Base-by-base conservation (phyloP, 2,888 invertebrate species). In the Idaea straminata region DNA sequence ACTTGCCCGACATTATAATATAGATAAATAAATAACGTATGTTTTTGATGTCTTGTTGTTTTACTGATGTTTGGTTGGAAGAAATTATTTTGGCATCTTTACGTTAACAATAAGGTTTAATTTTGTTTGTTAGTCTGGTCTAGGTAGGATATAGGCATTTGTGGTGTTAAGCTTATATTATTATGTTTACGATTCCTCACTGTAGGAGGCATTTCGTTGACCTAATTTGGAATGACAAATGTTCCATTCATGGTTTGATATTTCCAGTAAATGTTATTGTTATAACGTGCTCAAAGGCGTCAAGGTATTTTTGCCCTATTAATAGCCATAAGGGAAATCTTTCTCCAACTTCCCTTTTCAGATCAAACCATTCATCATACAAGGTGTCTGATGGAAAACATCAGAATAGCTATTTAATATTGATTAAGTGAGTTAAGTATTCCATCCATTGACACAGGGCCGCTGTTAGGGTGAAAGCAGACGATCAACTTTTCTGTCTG, bases 1-100 rank as follows among this genome's bases (percentile, higher is more conserved):
- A 89, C 89, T 90, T 84, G 88, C 84, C 76, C 78, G 64, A 69
- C 70, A 67, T 80, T 89, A 91, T 47, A 88, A 87, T 88, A 91
- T 92, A 91, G 89, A 88, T 82, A 88, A 87, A 88, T 85, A 89
- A 86, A 89, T 76, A 77, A 34, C 62, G 60, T 34, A 15, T 64
- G 66, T 68, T 67, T 65, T 65, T 64, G 59, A 36, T 64, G 34
- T 59, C 66, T 67, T 68, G 65, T 67, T 65, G 62, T 58, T 63
- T 64, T 64, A 61, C 63, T 62, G 64, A 47, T 10, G 47, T 7
- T 47, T 47, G 47, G 25, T 25, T 25, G n/a, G n/a, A n/a, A n/a
- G n/a, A n/a, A 25, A 25, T 25, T 25, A 47, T 47, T 47, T 47
- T 47, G 47, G 13, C 7, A 13, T 13, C 13, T 47, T 10, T 6